These are phyloP conservation scores for Lordiphosa clarofinis DNA, from an alignment of 1,140 invertebrate species.

Conservation along the genomic window DNA sequence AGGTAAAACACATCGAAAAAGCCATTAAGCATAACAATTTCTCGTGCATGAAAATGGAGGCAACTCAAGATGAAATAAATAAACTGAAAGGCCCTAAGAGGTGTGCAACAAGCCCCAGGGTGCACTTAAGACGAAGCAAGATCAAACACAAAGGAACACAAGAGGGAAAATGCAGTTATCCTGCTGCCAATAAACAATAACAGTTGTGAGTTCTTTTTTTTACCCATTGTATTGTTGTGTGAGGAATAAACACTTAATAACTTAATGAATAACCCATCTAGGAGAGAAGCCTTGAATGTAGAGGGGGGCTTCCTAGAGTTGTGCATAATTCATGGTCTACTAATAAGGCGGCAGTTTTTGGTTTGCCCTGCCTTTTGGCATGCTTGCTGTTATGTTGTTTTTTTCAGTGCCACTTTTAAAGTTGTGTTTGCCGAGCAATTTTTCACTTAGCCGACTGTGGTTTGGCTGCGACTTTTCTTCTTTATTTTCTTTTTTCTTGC, in stretches of 20 bases:
- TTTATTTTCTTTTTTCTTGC: constrained; percentile 15
- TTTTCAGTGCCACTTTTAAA: too few species aligned
- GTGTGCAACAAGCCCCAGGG: constrained; percentile 47
- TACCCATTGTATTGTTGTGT: constrained; percentile 38
- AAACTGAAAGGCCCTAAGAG: constrained; percentile 23
- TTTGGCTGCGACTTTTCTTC: constrained; percentile 2
- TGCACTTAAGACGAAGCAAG: constrained; percentile 47
- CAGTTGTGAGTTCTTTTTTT: constrained; percentile 23
- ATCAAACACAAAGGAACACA: constrained; percentile 10
- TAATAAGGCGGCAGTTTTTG: too few species aligned
- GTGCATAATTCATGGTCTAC: too few species aligned
- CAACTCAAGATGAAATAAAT: too few species aligned
- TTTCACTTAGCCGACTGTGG: too few species aligned
- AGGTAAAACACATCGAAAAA: constrained; percentile 33
- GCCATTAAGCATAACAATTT: too few species aligned
- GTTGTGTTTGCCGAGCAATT: too few species aligned
- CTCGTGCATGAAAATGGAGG: too few species aligned
- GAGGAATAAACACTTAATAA: constrained; percentile 69
- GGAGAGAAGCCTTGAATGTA: constrained; percentile 9
- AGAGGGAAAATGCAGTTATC: constrained; percentile 3
- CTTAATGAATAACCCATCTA: constrained; percentile 61
- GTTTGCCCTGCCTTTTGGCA: too few species aligned
- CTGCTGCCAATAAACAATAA: constrained; percentile 52
- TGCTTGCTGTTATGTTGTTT: too few species aligned
- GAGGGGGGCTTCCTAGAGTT: too few species aligned